Evolutionary conservation across 2,113 vertebrate species (phyloP).

Genomic region (Tringa solitaria): DNA sequence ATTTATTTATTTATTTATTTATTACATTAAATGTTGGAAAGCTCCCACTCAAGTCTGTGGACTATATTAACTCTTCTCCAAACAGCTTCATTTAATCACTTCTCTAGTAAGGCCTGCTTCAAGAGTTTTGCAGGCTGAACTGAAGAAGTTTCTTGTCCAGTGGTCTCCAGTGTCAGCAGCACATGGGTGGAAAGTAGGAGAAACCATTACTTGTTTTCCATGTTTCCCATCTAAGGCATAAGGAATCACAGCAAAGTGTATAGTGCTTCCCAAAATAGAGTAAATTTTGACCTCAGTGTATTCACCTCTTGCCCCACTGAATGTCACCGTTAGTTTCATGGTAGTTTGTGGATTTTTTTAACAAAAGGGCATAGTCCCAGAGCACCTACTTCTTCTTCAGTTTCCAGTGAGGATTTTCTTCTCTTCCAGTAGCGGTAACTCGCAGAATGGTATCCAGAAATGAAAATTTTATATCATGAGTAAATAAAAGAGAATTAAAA

Average conservation of each 20-base stretch:
- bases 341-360: background rate
- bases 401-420: background rate
- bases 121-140: background rate
- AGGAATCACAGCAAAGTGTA: background rate
- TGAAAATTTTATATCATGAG: background rate
- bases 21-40: background rate
- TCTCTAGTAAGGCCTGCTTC: background rate
- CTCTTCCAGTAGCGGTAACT: background rate
- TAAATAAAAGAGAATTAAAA: background rate
- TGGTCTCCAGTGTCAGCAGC: background rate
- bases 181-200: background rate
- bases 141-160: background rate
- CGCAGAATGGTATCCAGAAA: background rate
- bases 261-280: background rate
- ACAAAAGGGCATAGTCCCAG: background rate
- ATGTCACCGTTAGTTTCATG: background rate
- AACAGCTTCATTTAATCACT: background rate
- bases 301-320: background rate
- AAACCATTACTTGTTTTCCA: rapidly evolving
- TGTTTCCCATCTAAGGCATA: background rate
- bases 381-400: background rate
- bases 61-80: background rate
- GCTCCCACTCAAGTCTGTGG: background rate
- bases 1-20: background rate
- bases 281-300: background rate